Evolutionary conservation across 2,797 vertebrate genomes (phyloP), one percentile per base, ranked within the genome.

Genomic region (Gymnothorax reevesii): DNA sequence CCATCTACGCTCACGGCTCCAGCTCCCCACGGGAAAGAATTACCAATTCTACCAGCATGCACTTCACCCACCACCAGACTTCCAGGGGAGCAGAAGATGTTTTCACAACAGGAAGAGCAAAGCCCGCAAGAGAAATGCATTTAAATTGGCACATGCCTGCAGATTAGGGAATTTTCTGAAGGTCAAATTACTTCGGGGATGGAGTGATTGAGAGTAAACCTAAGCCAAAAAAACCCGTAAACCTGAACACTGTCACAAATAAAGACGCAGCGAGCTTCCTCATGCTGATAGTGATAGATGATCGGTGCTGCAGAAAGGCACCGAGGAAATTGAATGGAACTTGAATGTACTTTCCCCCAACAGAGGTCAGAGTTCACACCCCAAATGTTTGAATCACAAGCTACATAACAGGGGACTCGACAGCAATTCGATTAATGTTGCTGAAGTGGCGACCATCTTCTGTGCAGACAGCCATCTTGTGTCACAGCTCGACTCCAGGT

Each of bases 231-330:
- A 54, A 22, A 1, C 6, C 15, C 15, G 10, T 1, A 77, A 2
- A 5, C 33, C 75, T 79, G 4, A 52, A 6, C 49, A 52, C 89
- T 87, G 91, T 27, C 55, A 66, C 66, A 55, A 84, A 8, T 25
- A 20, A n/a, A 33, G 22, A 62, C 86, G 25, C 83, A 88, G 83
- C 20, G 85, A 87, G 83, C 60, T 57, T 87, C 88, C 9, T 4
- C 13, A 17, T 15, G 10, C 5, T 0, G 3, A 62, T 7, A 64
- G 13, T 10, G 60, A 5, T 20, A 15, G 60, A 0, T 64, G 20
- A 2, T 9, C 5, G 57, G 13, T 12, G 64, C 20, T 66, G 15
- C 64, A n/a, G 22, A 4, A 66, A 4, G 8, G 20, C 20, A 8
- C n/a, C 0, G 20, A 66, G 15, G 15, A 27, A 69, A 2, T 42